These are phyloP conservation scores for Zaprionus nigranus DNA, from an alignment of 1,140 invertebrate genomes.

Conservation along the genomic window DNA sequence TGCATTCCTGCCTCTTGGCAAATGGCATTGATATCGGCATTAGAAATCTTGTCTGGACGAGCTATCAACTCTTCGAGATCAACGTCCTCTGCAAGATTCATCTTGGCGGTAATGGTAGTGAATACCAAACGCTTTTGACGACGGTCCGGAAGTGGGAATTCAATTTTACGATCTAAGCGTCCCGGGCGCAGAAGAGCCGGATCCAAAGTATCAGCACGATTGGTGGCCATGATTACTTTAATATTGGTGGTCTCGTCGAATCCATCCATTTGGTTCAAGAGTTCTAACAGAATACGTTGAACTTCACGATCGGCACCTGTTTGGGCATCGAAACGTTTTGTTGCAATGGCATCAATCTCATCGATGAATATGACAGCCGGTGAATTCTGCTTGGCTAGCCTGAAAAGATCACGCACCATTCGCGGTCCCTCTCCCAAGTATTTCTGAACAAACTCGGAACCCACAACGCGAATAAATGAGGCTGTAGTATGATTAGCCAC, in stretches of 20 bases:
- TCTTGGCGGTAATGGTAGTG: constrained; percentile 98
- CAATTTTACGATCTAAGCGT: constrained; percentile 99
- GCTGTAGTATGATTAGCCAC: constrained; percentile 99
- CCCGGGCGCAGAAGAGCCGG: constrained; percentile 98
- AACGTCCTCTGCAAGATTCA: constrained; percentile 99
- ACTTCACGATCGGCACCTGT: constrained; percentile 99
- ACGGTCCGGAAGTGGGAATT: constrained; percentile 98
- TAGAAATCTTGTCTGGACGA: constrained; percentile 98
- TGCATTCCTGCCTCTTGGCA: constrained; percentile 99
- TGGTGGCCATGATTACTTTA: constrained; percentile 99
- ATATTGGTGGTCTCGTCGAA: constrained; percentile 99
- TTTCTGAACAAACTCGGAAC: constrained; percentile 99
- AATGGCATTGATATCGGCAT: constrained; percentile 99
- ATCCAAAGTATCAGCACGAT: constrained; percentile 97
- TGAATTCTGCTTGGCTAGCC: constrained; percentile 99
- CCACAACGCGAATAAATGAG: constrained; percentile 99
- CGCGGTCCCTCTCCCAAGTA: constrained; percentile 99
- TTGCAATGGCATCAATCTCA: constrained; percentile 99
- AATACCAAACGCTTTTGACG: constrained; percentile 99
- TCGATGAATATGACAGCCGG: constrained; percentile 99
- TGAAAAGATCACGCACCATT: constrained; percentile 99
- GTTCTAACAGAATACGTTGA: constrained; percentile 98
- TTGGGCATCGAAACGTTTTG: constrained; percentile 99
- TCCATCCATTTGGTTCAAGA: constrained; percentile 99
- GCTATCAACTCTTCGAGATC: constrained; percentile 99